Conservation (phyloP, 30 jellyfish, hydroid and myxozoan genomes). For the Hydra vulgaris region DNA sequence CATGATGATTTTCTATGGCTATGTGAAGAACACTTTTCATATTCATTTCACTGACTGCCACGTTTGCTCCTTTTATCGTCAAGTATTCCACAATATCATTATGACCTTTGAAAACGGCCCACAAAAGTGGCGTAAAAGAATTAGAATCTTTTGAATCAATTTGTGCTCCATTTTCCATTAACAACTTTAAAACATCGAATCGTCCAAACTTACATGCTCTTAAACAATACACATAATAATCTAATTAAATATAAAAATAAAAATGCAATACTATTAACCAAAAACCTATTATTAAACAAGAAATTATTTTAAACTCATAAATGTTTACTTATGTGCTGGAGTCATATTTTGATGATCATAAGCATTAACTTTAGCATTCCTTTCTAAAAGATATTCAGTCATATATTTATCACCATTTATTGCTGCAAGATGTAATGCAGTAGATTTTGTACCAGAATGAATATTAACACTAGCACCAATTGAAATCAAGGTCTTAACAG, state of each 20-base stretch:
- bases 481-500: conserved; percentile 51
- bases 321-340: conserved; percentile 68
- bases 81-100: conserved; percentile 56
- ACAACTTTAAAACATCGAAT: conserved; percentile 32
- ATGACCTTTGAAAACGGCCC: conserved; percentile 93
- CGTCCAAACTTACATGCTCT: conserved; percentile 85
- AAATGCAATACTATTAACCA: too few species aligned
- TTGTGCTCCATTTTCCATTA: conserved; percentile 61
- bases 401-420: conserved; percentile 54
- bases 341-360: conserved; percentile 64
- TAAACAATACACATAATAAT: background rate
- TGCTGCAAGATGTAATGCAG: conserved; percentile 92
- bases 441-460: conserved; percentile 50
- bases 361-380: conserved; percentile 64
- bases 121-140: conserved; percentile 75
- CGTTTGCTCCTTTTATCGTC: conserved; percentile 38
- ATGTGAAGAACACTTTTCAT: conserved; percentile 66
- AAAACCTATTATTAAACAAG: too few species aligned
- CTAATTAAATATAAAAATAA: too few species aligned
- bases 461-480: conserved; percentile 86
- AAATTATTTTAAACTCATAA: too few species aligned
- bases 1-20: conserved; percentile 63
- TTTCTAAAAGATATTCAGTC: conserved; percentile 29
- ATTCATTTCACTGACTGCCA: conserved; percentile 42
- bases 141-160: conserved; percentile 61